phyloP scores from a whole-genome alignment of 92 coral and sea anemone species.

The Phymanthus crucifer region DNA sequence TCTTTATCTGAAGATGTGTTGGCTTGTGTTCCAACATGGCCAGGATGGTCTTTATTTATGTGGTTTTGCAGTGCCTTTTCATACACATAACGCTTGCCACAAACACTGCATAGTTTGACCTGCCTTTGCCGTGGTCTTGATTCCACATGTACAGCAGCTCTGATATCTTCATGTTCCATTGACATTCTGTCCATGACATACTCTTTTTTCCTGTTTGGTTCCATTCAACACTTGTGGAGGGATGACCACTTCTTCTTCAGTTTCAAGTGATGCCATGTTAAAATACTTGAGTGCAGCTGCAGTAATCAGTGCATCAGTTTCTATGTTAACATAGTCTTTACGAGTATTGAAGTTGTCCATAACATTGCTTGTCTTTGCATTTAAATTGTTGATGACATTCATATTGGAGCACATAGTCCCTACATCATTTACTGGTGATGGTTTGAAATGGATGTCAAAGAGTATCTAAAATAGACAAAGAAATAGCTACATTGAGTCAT shows the following conservation, averaged over 20 bases:
- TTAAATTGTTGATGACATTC: slow-evolving; percentile 49
- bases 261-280: not conserved
- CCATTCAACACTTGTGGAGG: slow-evolving; percentile 43
- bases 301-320: slow-evolving; percentile 55
- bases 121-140: too few species aligned
- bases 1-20: not conserved
- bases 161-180: not conserved
- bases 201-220: slow-evolving; percentile 13
- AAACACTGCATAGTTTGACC: slow-evolving; percentile 41
- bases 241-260: slow-evolving; percentile 29
- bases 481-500: too few species aligned
- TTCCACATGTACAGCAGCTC: too few species aligned
- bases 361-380: slow-evolving; percentile 69
- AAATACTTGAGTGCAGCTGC: slow-evolving; percentile 58
- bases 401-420: slow-evolving; percentile 63
- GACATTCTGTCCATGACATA: slow-evolving; percentile 42
- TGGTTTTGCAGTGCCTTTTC: slow-evolving; percentile 27
- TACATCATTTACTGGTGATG: slow-evolving; percentile 31
- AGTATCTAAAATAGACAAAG: not conserved
- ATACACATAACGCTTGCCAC: slow-evolving; percentile 49
- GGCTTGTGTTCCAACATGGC: not conserved
- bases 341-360: slow-evolving; percentile 67
- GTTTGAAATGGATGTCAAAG: not conserved
- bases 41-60: not conserved
- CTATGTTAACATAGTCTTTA: slow-evolving; percentile 57